phyloP scores from a whole-genome alignment of 2,113 vertebrate genomes.

The Blennius ocellaris region DNA sequence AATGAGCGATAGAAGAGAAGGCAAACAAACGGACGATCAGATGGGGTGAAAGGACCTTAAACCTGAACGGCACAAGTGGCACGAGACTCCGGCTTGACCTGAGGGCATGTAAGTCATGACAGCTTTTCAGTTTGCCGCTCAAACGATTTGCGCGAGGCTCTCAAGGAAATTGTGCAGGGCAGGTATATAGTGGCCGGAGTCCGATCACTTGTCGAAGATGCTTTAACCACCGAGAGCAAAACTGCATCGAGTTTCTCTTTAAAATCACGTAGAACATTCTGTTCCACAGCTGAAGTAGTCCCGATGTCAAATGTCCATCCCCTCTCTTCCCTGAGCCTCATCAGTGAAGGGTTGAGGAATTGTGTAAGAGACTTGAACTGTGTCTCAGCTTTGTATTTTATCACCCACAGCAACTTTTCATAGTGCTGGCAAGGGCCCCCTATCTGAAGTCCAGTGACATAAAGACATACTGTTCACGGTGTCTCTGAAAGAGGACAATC shows the following conservation, averaged over 20 bases:
- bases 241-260: too few species aligned
- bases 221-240: too few species aligned
- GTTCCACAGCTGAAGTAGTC: not conserved
- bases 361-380: constrained; percentile 8
- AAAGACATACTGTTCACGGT: constrained; percentile 39
- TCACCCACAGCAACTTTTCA: constrained; percentile 42
- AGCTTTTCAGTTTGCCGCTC: not conserved
- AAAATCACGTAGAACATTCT: not conserved
- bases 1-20: constrained; percentile 46
- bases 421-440: constrained; percentile 34
- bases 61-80: constrained; percentile 18
- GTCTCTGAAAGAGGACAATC: constrained; percentile 56
- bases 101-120: constrained; percentile 42
- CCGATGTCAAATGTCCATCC: not conserved
- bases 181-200: constrained; percentile 5
- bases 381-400: constrained; percentile 17
- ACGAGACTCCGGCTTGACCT: constrained; percentile 9
- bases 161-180: not conserved
- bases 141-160: not conserved
- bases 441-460: constrained; percentile 30
- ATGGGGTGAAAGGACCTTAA: constrained; percentile 22
- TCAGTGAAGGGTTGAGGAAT: constrained; percentile 8
- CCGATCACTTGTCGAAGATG: not conserved
- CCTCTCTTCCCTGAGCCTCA: not conserved
- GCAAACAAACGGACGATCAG: constrained; percentile 32